Conservation (phyloP, 2,888 invertebrate species). For the Labia minor region DNA sequence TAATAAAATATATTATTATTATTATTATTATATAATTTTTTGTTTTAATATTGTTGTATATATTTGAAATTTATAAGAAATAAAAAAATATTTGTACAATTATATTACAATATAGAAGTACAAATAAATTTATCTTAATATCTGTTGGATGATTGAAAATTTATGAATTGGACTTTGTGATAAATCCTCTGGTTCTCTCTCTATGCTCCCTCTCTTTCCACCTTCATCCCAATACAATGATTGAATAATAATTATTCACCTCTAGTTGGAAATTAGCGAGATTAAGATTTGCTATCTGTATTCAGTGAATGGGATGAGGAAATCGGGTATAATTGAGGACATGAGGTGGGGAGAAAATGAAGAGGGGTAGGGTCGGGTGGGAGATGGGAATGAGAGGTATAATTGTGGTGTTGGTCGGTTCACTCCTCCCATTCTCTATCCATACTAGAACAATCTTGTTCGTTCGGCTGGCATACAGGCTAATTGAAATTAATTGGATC, state of each 20-base stretch:
- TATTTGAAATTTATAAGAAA: too few relatives aligned
- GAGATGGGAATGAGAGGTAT: too few relatives aligned
- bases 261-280: conserved; percentile 2
- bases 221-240: not conserved
- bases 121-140: conserved; percentile 3
- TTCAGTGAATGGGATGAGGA: not conserved
- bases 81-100: too few relatives aligned
- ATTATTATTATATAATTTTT: too few relatives aligned
- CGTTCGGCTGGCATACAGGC: not conserved
- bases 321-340: not conserved
- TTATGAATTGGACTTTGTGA: not conserved
- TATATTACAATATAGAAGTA: too few relatives aligned
- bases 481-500: conserved; percentile 13
- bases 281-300: conserved; percentile 7
- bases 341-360: not conserved
- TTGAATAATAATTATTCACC: conserved; percentile 7
- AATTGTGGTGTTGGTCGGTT: too few relatives aligned
- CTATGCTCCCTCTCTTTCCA: not conserved
- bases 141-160: not conserved
- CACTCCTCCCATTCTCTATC: not conserved
- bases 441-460: not conserved
- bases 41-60: too few relatives aligned
- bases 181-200: not conserved
- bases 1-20: too few relatives aligned
- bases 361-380: not conserved